Conservation (phyloP, 1,140 invertebrate species). For the Leptinotarsa undecemlineata region DNA sequence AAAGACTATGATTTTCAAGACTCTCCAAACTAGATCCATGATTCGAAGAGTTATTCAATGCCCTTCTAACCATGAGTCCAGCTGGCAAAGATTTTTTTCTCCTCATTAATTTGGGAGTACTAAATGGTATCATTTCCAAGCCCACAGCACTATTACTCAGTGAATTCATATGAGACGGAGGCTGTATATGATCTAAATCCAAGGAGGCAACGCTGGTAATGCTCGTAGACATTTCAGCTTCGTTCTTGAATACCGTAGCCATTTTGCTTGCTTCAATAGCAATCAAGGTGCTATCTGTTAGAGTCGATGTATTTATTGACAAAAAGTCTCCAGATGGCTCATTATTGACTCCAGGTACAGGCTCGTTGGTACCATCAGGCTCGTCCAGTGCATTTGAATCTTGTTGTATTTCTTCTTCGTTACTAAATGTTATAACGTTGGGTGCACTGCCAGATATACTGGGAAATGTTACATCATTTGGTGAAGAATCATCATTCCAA, state of each 20-base stretch:
- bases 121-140: conserved; percentile 39
- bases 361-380: conserved; percentile 22
- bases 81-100: conserved; percentile 71
- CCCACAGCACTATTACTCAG: conserved; percentile 63
- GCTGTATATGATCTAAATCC: conserved; percentile 76
- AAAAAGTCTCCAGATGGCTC: conserved; percentile 49
- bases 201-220: conserved; percentile 60
- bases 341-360: conserved; percentile 36
- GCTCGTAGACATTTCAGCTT: conserved; percentile 67
- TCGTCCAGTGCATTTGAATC: conserved; percentile 48
- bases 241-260: conserved; percentile 65
- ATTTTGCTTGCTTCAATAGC: conserved; percentile 74
- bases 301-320: conserved; percentile 52
- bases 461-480: conserved; percentile 76
- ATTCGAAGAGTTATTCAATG: conserved; percentile 63
- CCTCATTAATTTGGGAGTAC: conserved; percentile 51
- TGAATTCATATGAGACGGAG: conserved; percentile 75
- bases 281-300: conserved; percentile 71
- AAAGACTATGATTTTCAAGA: conserved; percentile 58
- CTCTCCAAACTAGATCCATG: conserved; percentile 61
- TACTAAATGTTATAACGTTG: conserved; percentile 68
- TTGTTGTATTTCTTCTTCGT: conserved; percentile 55
- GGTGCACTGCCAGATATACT: conserved; percentile 76
- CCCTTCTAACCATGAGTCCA: conserved; percentile 69
- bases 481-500: conserved; percentile 73